Evolutionary conservation across 2,888 invertebrate genomes (phyloP).

Genomic region (Cepaea hortensis): DNA sequence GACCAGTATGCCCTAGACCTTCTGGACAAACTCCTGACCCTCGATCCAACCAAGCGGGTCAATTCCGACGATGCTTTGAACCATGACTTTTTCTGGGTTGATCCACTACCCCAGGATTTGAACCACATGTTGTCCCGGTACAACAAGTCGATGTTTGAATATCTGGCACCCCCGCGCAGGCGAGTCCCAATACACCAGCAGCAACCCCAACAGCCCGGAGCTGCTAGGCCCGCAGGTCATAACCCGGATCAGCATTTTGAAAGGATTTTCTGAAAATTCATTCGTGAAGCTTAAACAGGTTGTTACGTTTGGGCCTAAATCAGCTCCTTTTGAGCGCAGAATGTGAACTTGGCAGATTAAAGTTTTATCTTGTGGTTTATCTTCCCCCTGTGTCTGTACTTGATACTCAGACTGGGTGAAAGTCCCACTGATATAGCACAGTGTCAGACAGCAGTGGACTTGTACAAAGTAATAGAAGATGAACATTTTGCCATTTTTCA

Average conservation of each 20-base stretch:
- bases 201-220: constrained; percentile 45
- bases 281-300: too few relatives aligned
- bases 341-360: too few relatives aligned
- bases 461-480: too few relatives aligned
- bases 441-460: too few relatives aligned
- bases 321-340: too few relatives aligned
- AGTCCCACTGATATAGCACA: too few relatives aligned
- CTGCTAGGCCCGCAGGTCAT: constrained; percentile 47
- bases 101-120: constrained; percentile 88
- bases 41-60: constrained; percentile 91
- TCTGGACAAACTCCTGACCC: constrained; percentile 90
- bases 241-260: constrained; percentile 74
- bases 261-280: constrained; percentile 66
- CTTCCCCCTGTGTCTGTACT: too few relatives aligned
- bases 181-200: constrained; percentile 72
- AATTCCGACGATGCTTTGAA: constrained; percentile 95
- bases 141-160: constrained; percentile 96
- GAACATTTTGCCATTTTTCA: too few relatives aligned
- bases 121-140: constrained; percentile 92
- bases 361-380: too few relatives aligned
- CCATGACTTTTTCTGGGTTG: constrained; percentile 99
- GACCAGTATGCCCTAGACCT: constrained; percentile 94
- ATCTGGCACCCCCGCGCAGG: constrained; percentile 85
- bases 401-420: too few relatives aligned
- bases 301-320: too few relatives aligned